Conservation (phyloP, 2,113 vertebrate genomes). For the Colistium nudipinnis region DNA sequence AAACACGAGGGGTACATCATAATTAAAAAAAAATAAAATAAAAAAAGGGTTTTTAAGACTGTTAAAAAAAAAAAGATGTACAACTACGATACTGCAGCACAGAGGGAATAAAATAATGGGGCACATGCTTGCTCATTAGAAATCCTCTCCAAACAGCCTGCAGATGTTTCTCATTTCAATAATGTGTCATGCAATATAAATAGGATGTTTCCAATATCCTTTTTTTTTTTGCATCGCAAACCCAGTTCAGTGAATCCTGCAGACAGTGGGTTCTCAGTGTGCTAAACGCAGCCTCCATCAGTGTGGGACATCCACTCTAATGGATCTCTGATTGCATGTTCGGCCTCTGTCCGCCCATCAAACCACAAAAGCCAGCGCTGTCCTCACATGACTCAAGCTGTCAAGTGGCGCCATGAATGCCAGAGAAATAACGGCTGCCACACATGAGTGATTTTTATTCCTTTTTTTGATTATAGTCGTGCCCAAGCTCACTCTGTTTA, state of each 20-base stretch:
- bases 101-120: neutral
- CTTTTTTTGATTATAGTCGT: neutral
- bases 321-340: slow-evolving; percentile 13
- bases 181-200: slow-evolving; percentile 35
- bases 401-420: slow-evolving; percentile 20
- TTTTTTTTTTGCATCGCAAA: slow-evolving; percentile 21
- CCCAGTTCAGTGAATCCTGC: slow-evolving; percentile 3
- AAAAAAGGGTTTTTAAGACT: neutral
- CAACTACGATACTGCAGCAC: neutral
- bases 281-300: neutral
- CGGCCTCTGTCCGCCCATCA: slow-evolving; percentile 16
- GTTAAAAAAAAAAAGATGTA: neutral
- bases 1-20: slow-evolving; percentile 28
- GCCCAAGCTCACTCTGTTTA: slow-evolving; percentile 23
- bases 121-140: slow-evolving; percentile 30
- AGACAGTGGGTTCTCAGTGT: neutral
- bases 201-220: neutral
- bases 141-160: slow-evolving; percentile 35
- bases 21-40: too few relatives aligned
- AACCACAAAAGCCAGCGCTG: slow-evolving; percentile 4
- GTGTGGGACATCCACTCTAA: slow-evolving; percentile 9
- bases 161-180: slow-evolving; percentile 29
- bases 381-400: slow-evolving; percentile 42
- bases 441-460: slow-evolving; percentile 13
- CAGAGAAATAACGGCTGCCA: slow-evolving; percentile 16